Evolutionary conservation across 1,140 invertebrate genomes (phyloP).

Genomic region (Zaprionus davidi): DNA sequence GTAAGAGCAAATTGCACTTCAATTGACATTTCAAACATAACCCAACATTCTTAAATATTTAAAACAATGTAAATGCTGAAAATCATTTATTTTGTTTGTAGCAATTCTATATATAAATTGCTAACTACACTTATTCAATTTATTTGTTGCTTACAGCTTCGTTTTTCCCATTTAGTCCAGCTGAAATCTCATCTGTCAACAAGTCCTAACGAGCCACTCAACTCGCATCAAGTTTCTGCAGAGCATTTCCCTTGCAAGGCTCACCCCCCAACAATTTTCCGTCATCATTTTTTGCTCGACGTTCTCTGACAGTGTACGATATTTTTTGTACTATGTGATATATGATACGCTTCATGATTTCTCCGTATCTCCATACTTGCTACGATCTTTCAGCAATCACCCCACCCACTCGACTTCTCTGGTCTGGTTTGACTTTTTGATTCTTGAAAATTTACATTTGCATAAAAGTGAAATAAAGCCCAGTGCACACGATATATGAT

Average conservation of each 20-base stretch:
- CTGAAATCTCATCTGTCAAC: slow-evolving; percentile 1
- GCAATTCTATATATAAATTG: not conserved
- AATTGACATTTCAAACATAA: not conserved
- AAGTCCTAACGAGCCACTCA: slow-evolving; percentile 6
- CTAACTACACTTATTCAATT: not conserved
- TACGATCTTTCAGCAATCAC: slow-evolving; percentile 2
- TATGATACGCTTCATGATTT: slow-evolving; percentile 28
- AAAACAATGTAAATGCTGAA: not conserved
- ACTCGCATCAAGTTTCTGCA: not conserved
- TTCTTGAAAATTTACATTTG: slow-evolving; percentile 66
- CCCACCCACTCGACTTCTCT: not conserved
- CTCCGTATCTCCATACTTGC: not conserved
- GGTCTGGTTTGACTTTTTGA: slow-evolving; percentile 59
- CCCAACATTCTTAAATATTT: not conserved
- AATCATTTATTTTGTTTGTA: not conserved
- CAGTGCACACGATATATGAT: not conserved
- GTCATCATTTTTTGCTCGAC: slow-evolving; percentile 1
- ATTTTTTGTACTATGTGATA: slow-evolving; percentile 19
- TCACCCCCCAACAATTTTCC: not conserved
- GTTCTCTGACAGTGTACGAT: not conserved
- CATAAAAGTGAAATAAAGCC: slow-evolving; percentile 55
- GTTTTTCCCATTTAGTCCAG: not conserved
- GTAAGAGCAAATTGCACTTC: not conserved
- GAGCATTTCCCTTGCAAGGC: not conserved
- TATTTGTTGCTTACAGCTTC: not conserved